Conservation (phyloP, 2,797 vertebrate genomes). For the Poeciliopsis paucimaculata region DNA sequence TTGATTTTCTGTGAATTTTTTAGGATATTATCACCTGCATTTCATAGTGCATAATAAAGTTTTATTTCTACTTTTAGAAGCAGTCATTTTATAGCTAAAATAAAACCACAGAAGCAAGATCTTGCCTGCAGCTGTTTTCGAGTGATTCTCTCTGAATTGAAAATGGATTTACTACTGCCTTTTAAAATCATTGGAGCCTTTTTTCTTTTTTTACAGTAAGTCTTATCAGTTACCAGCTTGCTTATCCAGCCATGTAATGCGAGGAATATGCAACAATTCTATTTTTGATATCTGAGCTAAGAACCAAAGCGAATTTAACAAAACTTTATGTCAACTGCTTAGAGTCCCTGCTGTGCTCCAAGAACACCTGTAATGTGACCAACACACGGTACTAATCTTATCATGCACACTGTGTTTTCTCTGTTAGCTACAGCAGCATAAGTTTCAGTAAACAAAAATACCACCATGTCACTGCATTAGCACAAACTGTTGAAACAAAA, state of each 20-base stretch:
- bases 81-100: background rate
- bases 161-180: background rate
- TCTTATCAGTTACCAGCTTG: background rate
- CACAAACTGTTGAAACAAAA: background rate
- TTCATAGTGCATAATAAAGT: background rate
- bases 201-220: too few relatives aligned
- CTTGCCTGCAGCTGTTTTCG: background rate
- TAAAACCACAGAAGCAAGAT: background rate
- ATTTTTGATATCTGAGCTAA: background rate
- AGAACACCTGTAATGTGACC: background rate
- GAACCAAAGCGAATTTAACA: background rate
- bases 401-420: background rate
- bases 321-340: background rate
- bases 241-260: background rate
- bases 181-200: background rate
- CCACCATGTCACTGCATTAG: background rate
- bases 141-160: background rate
- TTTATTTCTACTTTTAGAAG: background rate
- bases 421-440: background rate
- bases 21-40: too few relatives aligned
- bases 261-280: background rate
- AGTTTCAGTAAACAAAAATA: background rate
- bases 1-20: background rate
- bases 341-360: background rate
- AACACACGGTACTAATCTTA: background rate